These are phyloP conservation scores for Cyanoramphus novaezelandiae DNA, from an alignment of 2,113 vertebrate genomes.

Conservation along the genomic window DNA sequence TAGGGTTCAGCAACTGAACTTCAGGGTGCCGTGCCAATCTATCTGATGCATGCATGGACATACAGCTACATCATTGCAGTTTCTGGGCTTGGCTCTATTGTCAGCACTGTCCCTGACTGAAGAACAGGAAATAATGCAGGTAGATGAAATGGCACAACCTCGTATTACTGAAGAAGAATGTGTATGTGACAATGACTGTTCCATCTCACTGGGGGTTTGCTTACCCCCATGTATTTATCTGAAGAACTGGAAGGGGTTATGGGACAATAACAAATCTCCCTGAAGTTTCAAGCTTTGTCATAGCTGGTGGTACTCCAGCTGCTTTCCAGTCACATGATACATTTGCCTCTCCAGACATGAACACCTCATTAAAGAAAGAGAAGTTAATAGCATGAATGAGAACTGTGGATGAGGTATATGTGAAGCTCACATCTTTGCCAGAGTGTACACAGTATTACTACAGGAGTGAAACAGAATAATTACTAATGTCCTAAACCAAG, in stretches of 20 bases:
- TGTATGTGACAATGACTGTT: neutral
- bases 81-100: neutral
- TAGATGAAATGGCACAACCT: neutral
- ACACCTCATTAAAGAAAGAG: neutral
- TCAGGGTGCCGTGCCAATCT: neutral
- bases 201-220: neutral
- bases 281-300: neutral
- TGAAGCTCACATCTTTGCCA: neutral
- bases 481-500: neutral
- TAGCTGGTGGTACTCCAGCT: neutral
- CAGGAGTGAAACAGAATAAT: neutral
- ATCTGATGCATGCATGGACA: neutral
- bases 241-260: neutral
- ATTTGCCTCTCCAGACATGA: neutral
- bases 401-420: neutral
- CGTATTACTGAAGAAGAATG: neutral
- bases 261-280: neutral
- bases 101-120: neutral
- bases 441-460: neutral
- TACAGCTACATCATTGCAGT: neutral
- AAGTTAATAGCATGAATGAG: neutral
- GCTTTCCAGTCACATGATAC: neutral
- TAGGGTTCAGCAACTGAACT: neutral
- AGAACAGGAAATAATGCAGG: neutral
- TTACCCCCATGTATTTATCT: neutral